Evolutionary conservation across 2,888 invertebrate genomes (phyloP), one percentile per base, ranked within the genome.

Genomic region (Isoperla grammatica): DNA sequence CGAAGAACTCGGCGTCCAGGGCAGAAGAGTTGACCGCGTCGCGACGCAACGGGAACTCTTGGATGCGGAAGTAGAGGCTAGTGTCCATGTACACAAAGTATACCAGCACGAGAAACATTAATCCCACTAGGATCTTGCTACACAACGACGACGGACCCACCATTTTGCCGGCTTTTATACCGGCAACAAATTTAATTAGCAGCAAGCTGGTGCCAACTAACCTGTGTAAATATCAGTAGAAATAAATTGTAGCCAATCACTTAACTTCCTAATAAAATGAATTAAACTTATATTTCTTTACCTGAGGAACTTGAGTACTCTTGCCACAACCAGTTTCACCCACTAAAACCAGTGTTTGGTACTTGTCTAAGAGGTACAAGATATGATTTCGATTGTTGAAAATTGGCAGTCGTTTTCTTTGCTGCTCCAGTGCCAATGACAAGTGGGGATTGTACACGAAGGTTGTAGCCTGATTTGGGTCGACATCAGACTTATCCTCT

Each of bases 251-350:
- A 29, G n/a, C n/a, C n/a, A n/a, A n/a, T n/a, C n/a, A n/a, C n/a
- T n/a, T n/a, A n/a, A n/a, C 29, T 29, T 29, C 5, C 29, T 29
- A n/a, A n/a, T n/a, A n/a, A n/a, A n/a, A n/a, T n/a, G n/a, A n/a
- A n/a, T n/a, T n/a, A n/a, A n/a, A n/a, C n/a, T n/a, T n/a, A n/a
- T n/a, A n/a, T n/a, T n/a, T n/a, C 4, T 29, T 76, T 75, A 92
- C 93, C 85, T 93, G 94, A 53, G 95, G 94, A 64, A 96, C 84
- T 78, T 96, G 96, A 0, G 96, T 97, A 71, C 95, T 95, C 76
- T 98, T 94, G 37, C 97, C 96, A 68, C 90, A 92, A 22, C 98
- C 98, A 2, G 97, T 96, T 73, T 99, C 97, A 1, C 98, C 98
- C 43, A 90, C 84, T 58, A 92, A 76, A 56, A 99, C 84, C 48